Evolutionary conservation across 1,140 invertebrate genomes (phyloP).

Genomic region (Platorchestia sp.): DNA sequence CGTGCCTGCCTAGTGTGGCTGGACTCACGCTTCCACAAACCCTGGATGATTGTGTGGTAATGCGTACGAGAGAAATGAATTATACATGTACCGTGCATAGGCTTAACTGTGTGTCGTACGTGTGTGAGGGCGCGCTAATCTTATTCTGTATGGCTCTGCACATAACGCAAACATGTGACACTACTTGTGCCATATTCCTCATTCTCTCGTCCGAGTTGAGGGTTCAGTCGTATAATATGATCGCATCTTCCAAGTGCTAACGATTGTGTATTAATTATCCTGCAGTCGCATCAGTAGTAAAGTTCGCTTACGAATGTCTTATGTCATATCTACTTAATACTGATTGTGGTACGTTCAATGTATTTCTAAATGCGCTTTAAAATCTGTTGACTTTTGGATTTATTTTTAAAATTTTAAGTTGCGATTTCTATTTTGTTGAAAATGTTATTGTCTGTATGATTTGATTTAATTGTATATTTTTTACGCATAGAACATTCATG

Average conservation of each 20-base stretch:
- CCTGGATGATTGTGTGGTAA: constrained; percentile 37
- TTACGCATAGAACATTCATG: too few species aligned
- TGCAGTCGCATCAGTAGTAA: neutral
- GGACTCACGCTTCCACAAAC: neutral
- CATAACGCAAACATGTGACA: constrained; percentile 29
- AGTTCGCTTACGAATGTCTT: too few species aligned
- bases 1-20: neutral
- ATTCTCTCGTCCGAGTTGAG: neutral
- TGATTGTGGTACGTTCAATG: too few species aligned
- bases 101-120: constrained; percentile 9
- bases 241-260: neutral
- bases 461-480: too few species aligned
- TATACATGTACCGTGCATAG: constrained; percentile 3
- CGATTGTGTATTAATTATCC: neutral
- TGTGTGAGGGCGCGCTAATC: neutral
- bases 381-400: too few species aligned
- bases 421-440: too few species aligned
- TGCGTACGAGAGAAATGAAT: constrained; percentile 18
- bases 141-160: constrained; percentile 2
- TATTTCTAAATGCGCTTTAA: too few species aligned
- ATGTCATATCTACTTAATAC: too few species aligned
- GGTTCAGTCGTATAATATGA: neutral
- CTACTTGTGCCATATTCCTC: neutral
- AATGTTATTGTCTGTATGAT: neutral
- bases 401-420: too few species aligned